Conservation (phyloP, 2,113 vertebrate genomes). For the Hippoglossus stenolepis region DNA sequence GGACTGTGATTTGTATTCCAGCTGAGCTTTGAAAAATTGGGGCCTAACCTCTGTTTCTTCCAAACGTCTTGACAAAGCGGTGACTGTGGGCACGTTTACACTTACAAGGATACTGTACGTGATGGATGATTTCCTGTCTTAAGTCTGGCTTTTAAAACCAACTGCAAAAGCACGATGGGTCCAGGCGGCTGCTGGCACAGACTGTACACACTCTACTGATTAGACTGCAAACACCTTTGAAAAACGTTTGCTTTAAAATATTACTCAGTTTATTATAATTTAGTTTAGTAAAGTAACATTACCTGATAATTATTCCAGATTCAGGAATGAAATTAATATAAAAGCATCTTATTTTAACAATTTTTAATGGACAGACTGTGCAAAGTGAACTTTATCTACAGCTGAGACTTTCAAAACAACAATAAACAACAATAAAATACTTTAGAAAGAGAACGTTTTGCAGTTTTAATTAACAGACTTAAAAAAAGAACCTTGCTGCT, state of each 20-base stretch:
- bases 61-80: slow-evolving; percentile 55
- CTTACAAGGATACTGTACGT: slow-evolving; percentile 64
- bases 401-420: background rate
- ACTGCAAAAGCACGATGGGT: slow-evolving; percentile 48
- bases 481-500: slow-evolving; percentile 25
- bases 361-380: background rate
- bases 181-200: slow-evolving; percentile 47
- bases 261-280: background rate
- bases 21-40: slow-evolving; percentile 48
- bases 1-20: slow-evolving; percentile 56
- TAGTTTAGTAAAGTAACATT: background rate
- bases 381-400: background rate
- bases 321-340: background rate
- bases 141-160: slow-evolving; percentile 69
- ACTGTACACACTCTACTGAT: slow-evolving; percentile 27
- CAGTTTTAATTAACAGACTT: slow-evolving; percentile 27
- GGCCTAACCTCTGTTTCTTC: slow-evolving; percentile 37
- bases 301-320: background rate
- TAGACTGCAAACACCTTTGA: slow-evolving; percentile 7
- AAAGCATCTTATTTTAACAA: background rate
- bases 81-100: slow-evolving; percentile 67
- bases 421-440: background rate
- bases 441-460: background rate
- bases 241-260: slow-evolving; percentile 15
- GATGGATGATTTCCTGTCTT: slow-evolving; percentile 74